These are phyloP conservation scores for Metopolophium dirhodum DNA, from an alignment of 1,140 invertebrate species.

Conservation along the genomic window DNA sequence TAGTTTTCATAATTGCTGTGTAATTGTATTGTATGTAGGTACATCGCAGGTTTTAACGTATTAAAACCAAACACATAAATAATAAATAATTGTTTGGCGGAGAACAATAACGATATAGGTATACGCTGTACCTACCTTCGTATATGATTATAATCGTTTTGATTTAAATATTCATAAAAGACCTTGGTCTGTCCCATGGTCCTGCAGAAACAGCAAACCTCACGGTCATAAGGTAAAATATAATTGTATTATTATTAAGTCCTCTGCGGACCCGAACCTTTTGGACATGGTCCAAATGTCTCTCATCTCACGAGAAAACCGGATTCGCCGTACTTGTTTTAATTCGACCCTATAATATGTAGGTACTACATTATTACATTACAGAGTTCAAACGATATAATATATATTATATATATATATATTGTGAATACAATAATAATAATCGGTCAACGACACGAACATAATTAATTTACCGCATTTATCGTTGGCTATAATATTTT, in stretches of 20 bases:
- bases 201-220: not conserved
- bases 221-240: not conserved
- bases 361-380: not conserved
- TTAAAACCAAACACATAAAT: not conserved
- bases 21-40: not conserved
- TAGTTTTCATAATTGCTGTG: not conserved
- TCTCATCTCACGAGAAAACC: not conserved
- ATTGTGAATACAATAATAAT: not conserved
- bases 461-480: not conserved
- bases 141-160: not conserved
- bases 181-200: not conserved
- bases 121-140: too few species aligned
- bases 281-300: not conserved
- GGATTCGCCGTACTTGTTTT: not conserved
- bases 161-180: slow-evolving; percentile 5
- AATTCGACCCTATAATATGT: not conserved
- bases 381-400: not conserved
- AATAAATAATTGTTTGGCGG: not conserved
- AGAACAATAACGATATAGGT: not conserved
- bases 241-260: not conserved
- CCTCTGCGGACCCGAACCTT: not conserved
- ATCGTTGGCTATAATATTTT: not conserved
- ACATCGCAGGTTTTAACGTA: not conserved
- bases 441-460: not conserved
- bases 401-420: too few species aligned